Conservation (phyloP, 2,797 vertebrate genomes). For the Periophthalmus magnuspinnatus region DNA sequence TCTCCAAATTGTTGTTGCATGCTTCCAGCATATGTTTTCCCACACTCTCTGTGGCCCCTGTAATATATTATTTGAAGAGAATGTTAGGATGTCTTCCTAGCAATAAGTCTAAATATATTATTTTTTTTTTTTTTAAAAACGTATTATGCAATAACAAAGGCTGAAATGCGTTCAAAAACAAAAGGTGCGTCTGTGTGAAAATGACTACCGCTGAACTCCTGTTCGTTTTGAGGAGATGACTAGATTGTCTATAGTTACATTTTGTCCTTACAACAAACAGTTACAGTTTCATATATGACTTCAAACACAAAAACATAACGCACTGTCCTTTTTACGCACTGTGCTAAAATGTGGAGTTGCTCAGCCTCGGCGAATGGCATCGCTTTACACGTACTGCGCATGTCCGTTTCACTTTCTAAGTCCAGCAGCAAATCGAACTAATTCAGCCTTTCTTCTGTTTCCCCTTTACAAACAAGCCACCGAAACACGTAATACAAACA, state of each 20-base stretch:
- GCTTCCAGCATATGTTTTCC: slow-evolving; percentile 98
- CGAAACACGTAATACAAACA: slow-evolving; percentile 5
- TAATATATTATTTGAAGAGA: slow-evolving; percentile 22
- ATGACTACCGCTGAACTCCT: neutral
- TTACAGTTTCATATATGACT: no score
- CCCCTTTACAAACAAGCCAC: slow-evolving; percentile 44
- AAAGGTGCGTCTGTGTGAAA: neutral
- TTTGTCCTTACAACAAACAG: no score
- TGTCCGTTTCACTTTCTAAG: slow-evolving; percentile 71
- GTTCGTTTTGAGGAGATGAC: neutral
- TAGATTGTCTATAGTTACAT: no score
- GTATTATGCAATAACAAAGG: no score
- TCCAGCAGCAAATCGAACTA: slow-evolving; percentile 48
- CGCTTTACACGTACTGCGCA: slow-evolving; percentile 66
- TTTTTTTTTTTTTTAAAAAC: no score
- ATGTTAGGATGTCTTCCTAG: neutral
- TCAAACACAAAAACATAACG: neutral
- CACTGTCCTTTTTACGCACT: neutral
- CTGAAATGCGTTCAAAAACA: no score
- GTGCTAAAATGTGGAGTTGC: neutral
- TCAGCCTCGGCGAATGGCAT: neutral
- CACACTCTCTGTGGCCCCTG: slow-evolving; percentile 96
- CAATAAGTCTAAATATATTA: neutral
- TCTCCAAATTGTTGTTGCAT: slow-evolving; percentile 97
- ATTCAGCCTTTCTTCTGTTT: slow-evolving; percentile 39